Percentiles rank a stretch among this genome's conserved stretches.
Conservation (phyloP, 53 echinoderm and acorn worm species). For the Temnopleurus reevesii region DNA sequence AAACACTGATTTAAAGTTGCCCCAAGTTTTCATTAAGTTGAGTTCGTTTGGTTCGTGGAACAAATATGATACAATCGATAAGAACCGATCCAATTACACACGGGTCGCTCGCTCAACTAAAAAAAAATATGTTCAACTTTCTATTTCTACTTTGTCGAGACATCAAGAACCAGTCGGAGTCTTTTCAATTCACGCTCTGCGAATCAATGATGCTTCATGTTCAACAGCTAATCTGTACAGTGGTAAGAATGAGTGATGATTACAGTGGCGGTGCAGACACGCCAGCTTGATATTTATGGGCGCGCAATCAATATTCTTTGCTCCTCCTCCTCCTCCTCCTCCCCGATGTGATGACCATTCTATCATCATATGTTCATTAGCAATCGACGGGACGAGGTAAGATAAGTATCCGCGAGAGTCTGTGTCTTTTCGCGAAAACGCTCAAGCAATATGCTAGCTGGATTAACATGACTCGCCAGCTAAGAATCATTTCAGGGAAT, state of each 20-base stretch:
- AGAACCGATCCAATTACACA: no score
- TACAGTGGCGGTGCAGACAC: not conserved
- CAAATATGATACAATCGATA: no score
- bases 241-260: not conserved
- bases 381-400: not conserved
- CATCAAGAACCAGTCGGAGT: no score
- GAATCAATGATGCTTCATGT: no score
- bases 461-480: not conserved
- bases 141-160: not conserved
- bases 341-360: not conserved
- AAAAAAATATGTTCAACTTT: no score
- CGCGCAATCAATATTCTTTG: not conserved
- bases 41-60: not conserved
- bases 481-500: not conserved
- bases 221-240: no score
- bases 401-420: slow-evolving; percentile 1
- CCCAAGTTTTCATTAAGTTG: not conserved
- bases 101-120: no score
- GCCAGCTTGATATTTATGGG: not conserved
- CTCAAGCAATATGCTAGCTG: not conserved
- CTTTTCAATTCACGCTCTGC: no score
- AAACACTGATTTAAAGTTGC: no score
- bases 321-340: not conserved
- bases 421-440: slow-evolving; percentile 36
- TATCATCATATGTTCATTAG: slow-evolving; percentile 21